Base-by-base conservation (phyloP, 2,888 invertebrate species). In the Venusia cambrica region DNA sequence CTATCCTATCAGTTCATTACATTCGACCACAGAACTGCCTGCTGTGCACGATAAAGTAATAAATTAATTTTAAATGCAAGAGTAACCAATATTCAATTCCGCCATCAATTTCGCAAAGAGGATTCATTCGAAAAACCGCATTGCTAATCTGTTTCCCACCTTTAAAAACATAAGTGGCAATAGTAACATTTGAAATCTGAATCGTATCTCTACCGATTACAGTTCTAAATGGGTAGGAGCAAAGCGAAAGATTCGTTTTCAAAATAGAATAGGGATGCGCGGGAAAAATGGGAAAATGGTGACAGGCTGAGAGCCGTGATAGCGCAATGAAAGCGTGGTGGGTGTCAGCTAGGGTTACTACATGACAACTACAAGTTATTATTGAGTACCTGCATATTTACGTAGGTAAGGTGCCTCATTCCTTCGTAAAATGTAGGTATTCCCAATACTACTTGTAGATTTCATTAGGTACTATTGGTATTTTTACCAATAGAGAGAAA, bases 221-320 rank as follows among this genome's bases (percentile, higher is more conserved):
- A 30, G 53, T 45, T 50, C 4, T 49, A 32, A 45, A 25, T 48
- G n/a, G 18, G 15, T 5, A 9, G 1, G 19, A 4, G 15, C 17
- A 13, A 6, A 7, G 12, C 4, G 15, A 26, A 8, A 28, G 22
- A 10, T 42, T 26, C 38, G 42, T 52, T 55, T n/a, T 53, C 38
- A 38, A 45, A 44, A 48, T 36, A 38, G 30, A 45, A 44, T 16
- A 49, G 40, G 49, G 55, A 34, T 37, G 41, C 15, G 67, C 71
- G 73, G 75, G 77, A 83, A 85, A 85, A 87, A 83, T 76, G 74
- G 75, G 75, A 79, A 77, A 78, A 72, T 63, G 79, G 68, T 79
- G 79, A 79, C 83, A 81, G 72, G 69, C 77, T 81, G 84, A 87
- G 78, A 80, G 83, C 79, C 84, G 83, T 84, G 84, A 84, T 87